A percentile compares a stretch with the other conserved stretches of the same genome.
Evolutionary conservation across 2,888 invertebrate species (phyloP).

Genomic region (Trisateles emortualis): DNA sequence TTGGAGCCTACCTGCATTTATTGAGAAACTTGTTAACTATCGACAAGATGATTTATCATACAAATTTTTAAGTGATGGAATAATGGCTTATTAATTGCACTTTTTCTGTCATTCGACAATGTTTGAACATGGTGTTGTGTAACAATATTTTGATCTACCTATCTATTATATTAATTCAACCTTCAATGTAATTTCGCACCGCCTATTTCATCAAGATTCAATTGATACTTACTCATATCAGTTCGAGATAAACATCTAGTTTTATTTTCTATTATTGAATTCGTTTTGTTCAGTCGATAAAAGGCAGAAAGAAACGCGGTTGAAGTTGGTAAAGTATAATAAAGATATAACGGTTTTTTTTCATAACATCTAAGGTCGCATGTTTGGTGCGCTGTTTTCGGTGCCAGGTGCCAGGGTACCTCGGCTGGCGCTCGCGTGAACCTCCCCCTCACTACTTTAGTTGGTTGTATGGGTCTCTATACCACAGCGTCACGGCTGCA

Average conservation of each 20-base stretch:
- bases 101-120: slow-evolving; percentile 8
- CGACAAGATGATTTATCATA: slow-evolving; percentile 22
- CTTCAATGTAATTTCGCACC: slow-evolving; percentile 13
- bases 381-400: slow-evolving; percentile 66
- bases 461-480: slow-evolving; percentile 38
- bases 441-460: slow-evolving; percentile 49
- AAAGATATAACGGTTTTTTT: slow-evolving; percentile 59
- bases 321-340: slow-evolving; percentile 36
- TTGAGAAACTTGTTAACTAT: slow-evolving; percentile 33
- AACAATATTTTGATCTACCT: slow-evolving; percentile 7
- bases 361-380: slow-evolving; percentile 74
- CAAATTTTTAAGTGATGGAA: slow-evolving; percentile 16
- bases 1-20: slow-evolving; percentile 20
- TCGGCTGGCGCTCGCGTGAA: slow-evolving; percentile 77
- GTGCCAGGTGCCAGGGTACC: slow-evolving; percentile 74
- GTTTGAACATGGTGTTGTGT: slow-evolving; percentile 1
- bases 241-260: slow-evolving; percentile 4
- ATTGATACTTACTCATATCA: slow-evolving; percentile 13
- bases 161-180: slow-evolving; percentile 17
- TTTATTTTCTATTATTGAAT: background rate
- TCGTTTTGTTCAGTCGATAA: background rate
- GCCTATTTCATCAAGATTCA: slow-evolving; percentile 7
- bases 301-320: slow-evolving; percentile 10
- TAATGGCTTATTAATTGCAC: slow-evolving; percentile 22
- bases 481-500: slow-evolving; percentile 25